Evolutionary conservation across 2,797 vertebrate genomes (phyloP).

Genomic region (Masticophis lateralis): DNA sequence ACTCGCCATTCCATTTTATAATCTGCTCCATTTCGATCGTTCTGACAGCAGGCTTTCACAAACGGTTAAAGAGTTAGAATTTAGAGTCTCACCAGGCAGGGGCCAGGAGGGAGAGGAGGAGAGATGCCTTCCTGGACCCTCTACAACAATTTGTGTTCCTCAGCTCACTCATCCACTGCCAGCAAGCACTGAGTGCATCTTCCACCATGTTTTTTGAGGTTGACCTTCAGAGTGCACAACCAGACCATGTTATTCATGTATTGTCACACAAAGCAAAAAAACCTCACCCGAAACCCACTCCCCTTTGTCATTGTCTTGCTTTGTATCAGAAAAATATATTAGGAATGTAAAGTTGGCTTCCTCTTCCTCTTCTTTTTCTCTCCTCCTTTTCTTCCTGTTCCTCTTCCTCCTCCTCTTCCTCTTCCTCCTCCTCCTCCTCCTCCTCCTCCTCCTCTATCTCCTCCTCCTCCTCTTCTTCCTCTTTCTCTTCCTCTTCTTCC

Average conservation of each 20-base stretch:
- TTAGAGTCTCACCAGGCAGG: neutral
- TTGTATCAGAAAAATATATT: neutral
- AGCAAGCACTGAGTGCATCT: neutral
- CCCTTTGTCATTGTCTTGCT: neutral
- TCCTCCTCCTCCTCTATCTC: too few relatives aligned
- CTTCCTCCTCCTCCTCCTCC: too few relatives aligned
- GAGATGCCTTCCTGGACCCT: neutral
- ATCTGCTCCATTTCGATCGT: conserved; percentile 19
- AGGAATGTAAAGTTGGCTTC: neutral
- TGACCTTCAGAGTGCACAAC: conserved; percentile 13
- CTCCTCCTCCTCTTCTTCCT: too few relatives aligned
- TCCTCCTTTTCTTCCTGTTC: too few relatives aligned
- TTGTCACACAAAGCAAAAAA: neutral
- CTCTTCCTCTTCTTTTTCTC: too few relatives aligned
- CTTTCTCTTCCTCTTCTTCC: too few relatives aligned
- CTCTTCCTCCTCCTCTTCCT: too few relatives aligned
- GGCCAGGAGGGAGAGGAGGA: neutral
- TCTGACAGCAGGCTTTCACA: conserved; percentile 35
- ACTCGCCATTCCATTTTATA: conserved; percentile 29
- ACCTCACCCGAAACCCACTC: neutral
- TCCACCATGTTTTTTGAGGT: conserved; percentile 21
- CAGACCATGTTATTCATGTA: conserved; percentile 13
- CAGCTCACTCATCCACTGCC: conserved; percentile 9
- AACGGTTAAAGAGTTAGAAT: conserved; percentile 12
- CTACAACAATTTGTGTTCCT: neutral